Base-by-base conservation (phyloP, 2,888 invertebrate genomes). In the Oligia strigilis region DNA sequence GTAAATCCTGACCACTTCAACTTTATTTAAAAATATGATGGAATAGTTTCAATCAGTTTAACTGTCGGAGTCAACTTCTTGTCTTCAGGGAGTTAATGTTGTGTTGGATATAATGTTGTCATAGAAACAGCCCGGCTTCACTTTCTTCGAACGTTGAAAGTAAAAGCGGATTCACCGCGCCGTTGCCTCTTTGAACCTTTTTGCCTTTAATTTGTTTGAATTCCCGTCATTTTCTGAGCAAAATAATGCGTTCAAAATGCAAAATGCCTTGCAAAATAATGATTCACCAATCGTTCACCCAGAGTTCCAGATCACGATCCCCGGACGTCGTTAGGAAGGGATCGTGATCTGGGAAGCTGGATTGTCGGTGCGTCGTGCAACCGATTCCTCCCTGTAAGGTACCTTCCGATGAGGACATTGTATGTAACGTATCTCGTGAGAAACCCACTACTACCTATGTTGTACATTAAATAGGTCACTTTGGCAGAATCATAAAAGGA, bases 91-190 rank as follows among this genome's bases (percentile, higher is more conserved):
- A 72, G 43, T 64, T 49, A 14, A 55, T 66, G 62, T 69, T 69
- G 67, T 43, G 36, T 70, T 52, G n/a, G 71, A 36, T 72, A 76
- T 75, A 72, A 72, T 80, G 75, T 77, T 79, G 80, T 82, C 69
- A 72, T 74, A 36, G 77, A 71, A 64, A 74, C 67, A 71, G 49
- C 52, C 43, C 36, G 72, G 70, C 49, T 80, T 76, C 49, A 84
- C 85, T 89, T 88, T 89, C 87, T 75, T 87, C 60, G n/a, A 72
- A 40, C 66, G 71, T 80, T 77, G 81, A 85, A 83, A 89, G 82
- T 87, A 83, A 83, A 74, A 84, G 81, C 67, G 66, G 17, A 49
- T 29, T 60, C 29, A 64, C 36, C 49, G 60, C 46, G 60, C 36
- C 23, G n/a, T n/a, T 14, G 23, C 49, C n/a, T 55, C 49, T 60